Conservation (phyloP, 2,113 vertebrate species). For the Abramis brama region DNA sequence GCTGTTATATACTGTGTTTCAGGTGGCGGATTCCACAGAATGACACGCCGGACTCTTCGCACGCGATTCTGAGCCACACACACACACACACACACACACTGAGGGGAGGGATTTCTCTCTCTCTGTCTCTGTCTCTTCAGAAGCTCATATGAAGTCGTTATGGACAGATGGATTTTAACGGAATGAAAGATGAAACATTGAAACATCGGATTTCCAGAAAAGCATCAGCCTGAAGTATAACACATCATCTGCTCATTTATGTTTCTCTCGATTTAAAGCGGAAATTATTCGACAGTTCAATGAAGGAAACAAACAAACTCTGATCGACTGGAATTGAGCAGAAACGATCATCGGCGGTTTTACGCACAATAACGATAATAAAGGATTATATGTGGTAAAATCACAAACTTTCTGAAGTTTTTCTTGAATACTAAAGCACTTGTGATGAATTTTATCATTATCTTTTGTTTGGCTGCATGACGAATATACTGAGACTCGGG, state of each 20-base stretch:
- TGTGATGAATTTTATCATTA: background rate
- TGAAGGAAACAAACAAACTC: background rate
- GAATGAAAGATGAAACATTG: background rate
- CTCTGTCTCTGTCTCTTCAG: background rate
- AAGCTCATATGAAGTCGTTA: conserved; percentile 47
- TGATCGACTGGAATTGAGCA: background rate
- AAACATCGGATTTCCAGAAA: background rate
- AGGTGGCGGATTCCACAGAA: conserved; percentile 84
- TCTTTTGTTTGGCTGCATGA: too few relatives aligned
- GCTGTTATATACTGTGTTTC: conserved; percentile 69
- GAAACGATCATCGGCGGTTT: background rate
- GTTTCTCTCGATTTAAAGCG: background rate
- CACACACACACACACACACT: conserved; percentile 1
- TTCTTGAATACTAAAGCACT: background rate
- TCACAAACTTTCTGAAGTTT: background rate
- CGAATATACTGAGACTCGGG: too few relatives aligned
- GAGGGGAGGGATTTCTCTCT: background rate
- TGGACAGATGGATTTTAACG: background rate
- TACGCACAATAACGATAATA: background rate
- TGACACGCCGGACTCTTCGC: conserved; percentile 84
- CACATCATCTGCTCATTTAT: background rate
- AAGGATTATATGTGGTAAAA: background rate
- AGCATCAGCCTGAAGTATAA: background rate
- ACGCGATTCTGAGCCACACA: conserved; percentile 73
- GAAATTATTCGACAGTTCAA: background rate